These are phyloP conservation scores for Spodoptera exigua DNA, from an alignment of 2,888 invertebrate species.

Conservation along the genomic window DNA sequence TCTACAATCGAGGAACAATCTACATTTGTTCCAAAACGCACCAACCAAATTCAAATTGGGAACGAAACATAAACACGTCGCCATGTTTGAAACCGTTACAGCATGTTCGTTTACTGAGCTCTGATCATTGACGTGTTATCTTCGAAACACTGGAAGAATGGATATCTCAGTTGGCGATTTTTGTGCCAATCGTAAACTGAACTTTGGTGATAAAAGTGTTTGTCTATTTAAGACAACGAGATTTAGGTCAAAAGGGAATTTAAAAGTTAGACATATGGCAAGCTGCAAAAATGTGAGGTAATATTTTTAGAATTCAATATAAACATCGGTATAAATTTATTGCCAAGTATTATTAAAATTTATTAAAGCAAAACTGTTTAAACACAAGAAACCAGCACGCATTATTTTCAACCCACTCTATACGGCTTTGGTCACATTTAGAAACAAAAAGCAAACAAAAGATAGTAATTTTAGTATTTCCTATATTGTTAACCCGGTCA, in stretches of 20 bases:
- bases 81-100: conserved; percentile 11
- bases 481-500: too few species aligned
- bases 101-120: neutral
- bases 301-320: too few species aligned
- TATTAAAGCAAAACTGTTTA: too few species aligned
- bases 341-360: too few species aligned
- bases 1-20: neutral
- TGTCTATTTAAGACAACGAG: conserved; percentile 8
- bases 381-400: too few species aligned
- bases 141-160: conserved; percentile 6
- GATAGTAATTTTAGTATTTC: too few species aligned
- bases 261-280: neutral
- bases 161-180: conserved; percentile 5
- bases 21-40: conserved; percentile 1
- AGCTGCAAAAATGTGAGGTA: too few species aligned
- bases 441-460: too few species aligned
- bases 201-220: conserved; percentile 22
- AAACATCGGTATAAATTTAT: too few species aligned
- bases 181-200: conserved; percentile 12
- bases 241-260: conserved; percentile 6
- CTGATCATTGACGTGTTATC: conserved; percentile 8
- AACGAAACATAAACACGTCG: conserved; percentile 18
- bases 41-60: conserved; percentile 22
- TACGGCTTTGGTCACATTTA: too few species aligned
- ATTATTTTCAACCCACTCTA: too few species aligned